Evolutionary conservation across 2,797 vertebrate genomes (phyloP).

Genomic region (Thamnophis elegans): DNA sequence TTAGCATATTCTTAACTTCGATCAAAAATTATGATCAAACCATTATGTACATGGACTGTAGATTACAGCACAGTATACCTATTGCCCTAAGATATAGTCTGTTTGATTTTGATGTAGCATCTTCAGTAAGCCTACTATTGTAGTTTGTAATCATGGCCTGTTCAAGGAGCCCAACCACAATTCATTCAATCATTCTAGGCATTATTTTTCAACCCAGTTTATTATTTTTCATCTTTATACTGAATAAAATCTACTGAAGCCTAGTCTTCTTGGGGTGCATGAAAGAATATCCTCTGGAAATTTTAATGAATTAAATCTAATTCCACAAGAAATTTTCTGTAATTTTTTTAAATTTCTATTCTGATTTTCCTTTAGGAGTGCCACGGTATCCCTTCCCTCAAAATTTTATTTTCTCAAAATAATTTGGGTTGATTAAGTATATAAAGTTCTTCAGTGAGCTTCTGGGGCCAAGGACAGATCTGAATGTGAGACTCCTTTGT

Average conservation of each 20-base stretch:
- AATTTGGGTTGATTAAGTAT: neutral
- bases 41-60: neutral
- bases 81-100: neutral
- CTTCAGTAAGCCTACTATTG: neutral
- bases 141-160: neutral
- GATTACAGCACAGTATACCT: neutral
- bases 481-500: neutral
- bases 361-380: neutral
- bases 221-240: neutral
- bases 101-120: neutral
- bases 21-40: neutral
- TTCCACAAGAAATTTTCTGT: neutral
- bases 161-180: neutral
- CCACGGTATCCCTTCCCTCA: neutral
- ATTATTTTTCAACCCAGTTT: neutral
- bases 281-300: neutral
- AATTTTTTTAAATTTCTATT: neutral
- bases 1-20: neutral
- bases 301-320: neutral
- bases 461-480: neutral
- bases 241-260: neutral
- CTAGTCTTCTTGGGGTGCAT: neutral
- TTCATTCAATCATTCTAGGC: neutral
- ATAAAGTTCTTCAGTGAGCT: neutral
- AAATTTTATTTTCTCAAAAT: neutral